Evolutionary conservation across 2,797 vertebrate species (phyloP).

Genomic region (Enteromius anoplus): DNA sequence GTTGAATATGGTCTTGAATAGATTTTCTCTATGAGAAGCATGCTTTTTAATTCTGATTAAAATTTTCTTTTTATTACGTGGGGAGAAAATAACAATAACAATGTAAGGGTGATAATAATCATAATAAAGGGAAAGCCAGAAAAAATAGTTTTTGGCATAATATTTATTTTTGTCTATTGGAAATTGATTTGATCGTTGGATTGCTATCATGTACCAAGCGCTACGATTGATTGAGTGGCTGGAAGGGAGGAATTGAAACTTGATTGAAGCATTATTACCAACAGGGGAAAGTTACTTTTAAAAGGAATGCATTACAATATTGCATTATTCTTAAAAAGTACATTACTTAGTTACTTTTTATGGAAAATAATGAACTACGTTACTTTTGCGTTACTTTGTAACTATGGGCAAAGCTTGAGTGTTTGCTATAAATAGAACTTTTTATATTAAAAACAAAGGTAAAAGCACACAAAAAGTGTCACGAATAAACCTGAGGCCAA

Average conservation of each 20-base stretch:
- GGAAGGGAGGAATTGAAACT: neutral
- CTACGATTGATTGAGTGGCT: neutral
- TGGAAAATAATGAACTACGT: no score
- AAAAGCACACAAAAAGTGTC: no score
- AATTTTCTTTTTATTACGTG: neutral
- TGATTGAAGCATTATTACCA: neutral
- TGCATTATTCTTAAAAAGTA: no score
- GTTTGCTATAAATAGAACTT: no score
- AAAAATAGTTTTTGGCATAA: neutral
- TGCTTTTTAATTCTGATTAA: neutral
- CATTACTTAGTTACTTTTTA: no score
- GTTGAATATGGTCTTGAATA: neutral
- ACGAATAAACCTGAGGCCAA: no score
- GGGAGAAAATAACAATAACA: neutral
- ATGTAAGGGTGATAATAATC: neutral
- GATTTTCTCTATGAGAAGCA: neutral
- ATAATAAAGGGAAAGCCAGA: neutral
- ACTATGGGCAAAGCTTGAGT: no score
- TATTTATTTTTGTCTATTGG: neutral
- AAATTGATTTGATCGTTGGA: neutral
- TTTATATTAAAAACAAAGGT: no score
- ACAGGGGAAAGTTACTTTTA: no score
- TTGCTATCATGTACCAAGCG: neutral
- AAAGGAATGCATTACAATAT: no score
- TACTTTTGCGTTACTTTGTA: no score